phyloP scores from a whole-genome alignment of 2,113 vertebrate genomes.

The Melanerpes aurifrons region DNA sequence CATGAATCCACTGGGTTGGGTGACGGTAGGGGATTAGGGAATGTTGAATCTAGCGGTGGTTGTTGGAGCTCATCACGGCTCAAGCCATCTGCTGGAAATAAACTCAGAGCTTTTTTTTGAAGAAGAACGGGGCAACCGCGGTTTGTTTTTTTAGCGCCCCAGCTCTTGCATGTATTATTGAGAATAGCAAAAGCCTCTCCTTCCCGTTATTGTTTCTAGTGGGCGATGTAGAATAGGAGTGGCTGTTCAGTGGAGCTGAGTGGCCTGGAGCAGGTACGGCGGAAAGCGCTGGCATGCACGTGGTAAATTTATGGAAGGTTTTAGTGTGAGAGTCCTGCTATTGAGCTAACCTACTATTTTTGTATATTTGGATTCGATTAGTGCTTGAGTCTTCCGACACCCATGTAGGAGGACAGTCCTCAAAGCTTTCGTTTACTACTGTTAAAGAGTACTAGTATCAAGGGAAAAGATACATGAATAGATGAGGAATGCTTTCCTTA shows the following conservation, averaged over 20 bases:
- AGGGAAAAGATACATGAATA: background rate
- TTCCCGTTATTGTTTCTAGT: accelerated
- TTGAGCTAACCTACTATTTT: accelerated
- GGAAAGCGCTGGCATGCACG: background rate
- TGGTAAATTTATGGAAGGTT: background rate
- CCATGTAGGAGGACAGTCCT: background rate
- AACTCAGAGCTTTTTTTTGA: background rate
- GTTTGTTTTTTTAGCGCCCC: accelerated
- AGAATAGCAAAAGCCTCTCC: background rate
- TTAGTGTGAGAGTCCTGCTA: background rate
- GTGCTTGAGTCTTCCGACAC: too few relatives aligned
- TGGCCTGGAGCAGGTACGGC: accelerated
- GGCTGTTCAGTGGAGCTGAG: accelerated
- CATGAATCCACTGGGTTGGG: accelerated
- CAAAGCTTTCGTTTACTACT: background rate
- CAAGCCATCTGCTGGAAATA: background rate
- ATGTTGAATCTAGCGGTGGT: accelerated
- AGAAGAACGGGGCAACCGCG: background rate
- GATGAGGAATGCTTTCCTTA: background rate
- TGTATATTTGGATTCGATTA: accelerated
- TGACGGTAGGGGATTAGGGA: accelerated
- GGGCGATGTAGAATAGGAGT: background rate
- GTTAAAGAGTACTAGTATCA: background rate
- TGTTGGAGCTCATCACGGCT: background rate
- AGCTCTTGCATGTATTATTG: accelerated